These are phyloP conservation scores for Heliconius hermathena DNA, from an alignment of 1,140 invertebrate genomes.

Conservation along the genomic window DNA sequence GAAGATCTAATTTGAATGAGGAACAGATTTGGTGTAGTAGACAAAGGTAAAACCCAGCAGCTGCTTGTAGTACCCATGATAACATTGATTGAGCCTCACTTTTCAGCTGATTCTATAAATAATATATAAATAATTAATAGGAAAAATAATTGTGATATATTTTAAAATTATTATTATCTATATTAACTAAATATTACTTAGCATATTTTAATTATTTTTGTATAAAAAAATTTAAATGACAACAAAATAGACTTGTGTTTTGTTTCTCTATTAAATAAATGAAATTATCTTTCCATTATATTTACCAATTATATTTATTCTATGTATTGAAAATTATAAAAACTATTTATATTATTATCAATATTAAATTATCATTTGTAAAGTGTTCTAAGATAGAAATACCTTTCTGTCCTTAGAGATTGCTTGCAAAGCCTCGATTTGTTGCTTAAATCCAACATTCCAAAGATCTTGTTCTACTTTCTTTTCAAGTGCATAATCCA, in stretches of 20 bases:
- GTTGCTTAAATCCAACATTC: conserved; percentile 94
- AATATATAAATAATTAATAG: background rate
- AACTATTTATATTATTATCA: too few species aligned
- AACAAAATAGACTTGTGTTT: too few species aligned
- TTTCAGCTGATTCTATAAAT: conserved; percentile 85
- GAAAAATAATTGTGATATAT: too few species aligned
- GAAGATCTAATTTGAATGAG: conserved; percentile 90
- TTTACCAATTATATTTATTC: too few species aligned
- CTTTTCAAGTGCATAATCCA: conserved; percentile 94
- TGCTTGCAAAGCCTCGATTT: conserved; percentile 89
- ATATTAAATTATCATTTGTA: too few species aligned
- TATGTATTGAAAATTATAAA: too few species aligned
- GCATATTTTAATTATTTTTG: too few species aligned
- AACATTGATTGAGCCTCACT: conserved; percentile 89
- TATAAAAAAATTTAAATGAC: too few species aligned
- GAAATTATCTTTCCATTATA: too few species aligned
- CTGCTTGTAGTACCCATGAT: conserved; percentile 90
- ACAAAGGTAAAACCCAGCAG: conserved; percentile 92
- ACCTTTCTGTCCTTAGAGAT: conserved; percentile 90
- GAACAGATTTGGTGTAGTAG: conserved; percentile 91
- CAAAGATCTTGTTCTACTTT: conserved; percentile 95
- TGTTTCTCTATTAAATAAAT: too few species aligned
- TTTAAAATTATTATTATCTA: too few species aligned
- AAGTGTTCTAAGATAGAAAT: background rate
- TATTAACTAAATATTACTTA: too few species aligned